These are phyloP conservation scores for Trematomus bernacchii DNA, from an alignment of 2,797 vertebrate genomes.

Conservation along the genomic window DNA sequence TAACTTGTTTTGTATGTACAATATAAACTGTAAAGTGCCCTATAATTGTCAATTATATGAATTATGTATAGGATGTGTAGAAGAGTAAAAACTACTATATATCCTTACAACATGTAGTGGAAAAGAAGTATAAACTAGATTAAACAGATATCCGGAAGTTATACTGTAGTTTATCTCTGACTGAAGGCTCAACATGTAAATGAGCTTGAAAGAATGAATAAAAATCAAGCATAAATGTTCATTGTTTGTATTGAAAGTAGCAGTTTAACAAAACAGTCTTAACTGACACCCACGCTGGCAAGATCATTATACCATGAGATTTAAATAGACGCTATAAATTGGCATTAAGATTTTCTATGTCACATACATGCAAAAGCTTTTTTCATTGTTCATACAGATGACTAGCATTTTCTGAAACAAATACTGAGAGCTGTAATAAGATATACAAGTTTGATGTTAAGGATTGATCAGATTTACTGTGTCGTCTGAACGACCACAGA, in stretches of 20 bases:
- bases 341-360: neutral
- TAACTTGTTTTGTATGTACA: neutral
- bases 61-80: slow-evolving; percentile 1
- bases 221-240: neutral
- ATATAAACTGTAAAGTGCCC: neutral
- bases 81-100: neutral
- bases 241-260: neutral
- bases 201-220: neutral
- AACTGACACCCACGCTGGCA: neutral
- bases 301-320: neutral
- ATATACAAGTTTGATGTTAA: slow-evolving; percentile 38
- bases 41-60: neutral
- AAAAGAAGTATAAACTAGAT: neutral
- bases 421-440: neutral
- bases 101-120: neutral
- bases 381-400: neutral
- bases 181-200: neutral
- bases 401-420: slow-evolving; percentile 34
- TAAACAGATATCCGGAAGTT: neutral
- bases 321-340: no score
- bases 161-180: neutral
- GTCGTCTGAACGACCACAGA: slow-evolving; percentile 30
- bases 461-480: slow-evolving; percentile 52
- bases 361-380: neutral
- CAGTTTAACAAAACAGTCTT: neutral